Conservation (phyloP, 2,113 vertebrate species). For the Eupsittula cactorum region DNA sequence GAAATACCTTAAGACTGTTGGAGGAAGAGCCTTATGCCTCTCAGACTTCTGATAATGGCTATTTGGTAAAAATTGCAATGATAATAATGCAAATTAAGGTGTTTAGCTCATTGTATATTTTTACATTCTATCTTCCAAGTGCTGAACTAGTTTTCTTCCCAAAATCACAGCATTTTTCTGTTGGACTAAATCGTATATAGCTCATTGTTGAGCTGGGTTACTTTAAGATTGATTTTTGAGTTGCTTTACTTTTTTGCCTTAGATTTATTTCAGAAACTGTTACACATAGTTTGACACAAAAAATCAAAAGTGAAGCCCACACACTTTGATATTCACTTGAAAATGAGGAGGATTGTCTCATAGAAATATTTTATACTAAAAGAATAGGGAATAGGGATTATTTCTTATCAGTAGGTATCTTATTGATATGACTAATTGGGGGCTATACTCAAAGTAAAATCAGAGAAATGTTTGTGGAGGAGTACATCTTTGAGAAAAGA, state of each 20-base stretch:
- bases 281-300: not conserved
- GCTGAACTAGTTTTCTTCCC: not conserved
- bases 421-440: not conserved
- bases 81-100: not conserved
- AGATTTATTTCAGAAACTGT: slow-evolving; percentile 32
- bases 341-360: not conserved
- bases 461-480: not conserved
- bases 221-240: not conserved
- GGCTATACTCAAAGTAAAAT: not conserved
- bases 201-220: not conserved
- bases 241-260: not conserved
- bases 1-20: not conserved
- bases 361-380: not conserved
- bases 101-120: not conserved
- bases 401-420: not conserved
- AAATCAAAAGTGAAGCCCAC: slow-evolving; percentile 15
- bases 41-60: not conserved
- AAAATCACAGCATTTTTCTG: not conserved
- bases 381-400: not conserved
- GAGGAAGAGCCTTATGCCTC: not conserved
- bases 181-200: not conserved
- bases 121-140: not conserved
- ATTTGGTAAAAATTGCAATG: not conserved
- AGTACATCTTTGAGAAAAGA: not conserved
- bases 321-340: slow-evolving; percentile 3